Evolutionary conservation across 1,140 invertebrate species (phyloP).

Genomic region (Condylostylus longicornis): DNA sequence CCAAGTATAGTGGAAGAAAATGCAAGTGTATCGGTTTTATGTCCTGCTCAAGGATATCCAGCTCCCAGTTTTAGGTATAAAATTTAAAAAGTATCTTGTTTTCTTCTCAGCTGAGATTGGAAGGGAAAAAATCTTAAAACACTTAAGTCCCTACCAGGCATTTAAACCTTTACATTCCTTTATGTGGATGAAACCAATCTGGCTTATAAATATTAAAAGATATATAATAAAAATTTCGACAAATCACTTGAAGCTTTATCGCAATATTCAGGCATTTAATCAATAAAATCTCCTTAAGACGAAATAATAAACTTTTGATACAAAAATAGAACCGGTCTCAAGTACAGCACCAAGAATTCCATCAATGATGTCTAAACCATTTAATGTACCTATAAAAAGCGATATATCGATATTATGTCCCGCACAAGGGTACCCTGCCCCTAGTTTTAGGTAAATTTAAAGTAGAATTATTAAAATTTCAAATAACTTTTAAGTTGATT

Average conservation of each 20-base stretch:
- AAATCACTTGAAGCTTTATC: no score
- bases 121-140: no score
- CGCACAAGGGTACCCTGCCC: constrained; percentile 40
- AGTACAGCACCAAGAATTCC: constrained; percentile 12
- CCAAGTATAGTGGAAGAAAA: constrained; percentile 5
- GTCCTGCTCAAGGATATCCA: constrained; percentile 23
- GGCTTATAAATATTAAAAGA: no score
- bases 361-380: constrained; percentile 32
- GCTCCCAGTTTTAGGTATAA: constrained; percentile 13
- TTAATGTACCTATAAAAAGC: constrained; percentile 29
- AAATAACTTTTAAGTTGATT: constrained; percentile 22
- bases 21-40: constrained; percentile 12
- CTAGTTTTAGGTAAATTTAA: constrained; percentile 9
- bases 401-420: constrained; percentile 42
- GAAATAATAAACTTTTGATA: no score
- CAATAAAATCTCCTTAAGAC: not conserved
- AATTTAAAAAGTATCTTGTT: no score
- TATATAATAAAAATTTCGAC: no score
- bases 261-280: no score
- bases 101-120: no score
- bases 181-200: not conserved
- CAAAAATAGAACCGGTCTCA: constrained; percentile 12
- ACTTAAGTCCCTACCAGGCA: no score
- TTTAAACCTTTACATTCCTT: no score
- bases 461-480: no score